Conservation (phyloP, 2,113 vertebrate genomes). For the Pangasianodon hypophthalmus region DNA sequence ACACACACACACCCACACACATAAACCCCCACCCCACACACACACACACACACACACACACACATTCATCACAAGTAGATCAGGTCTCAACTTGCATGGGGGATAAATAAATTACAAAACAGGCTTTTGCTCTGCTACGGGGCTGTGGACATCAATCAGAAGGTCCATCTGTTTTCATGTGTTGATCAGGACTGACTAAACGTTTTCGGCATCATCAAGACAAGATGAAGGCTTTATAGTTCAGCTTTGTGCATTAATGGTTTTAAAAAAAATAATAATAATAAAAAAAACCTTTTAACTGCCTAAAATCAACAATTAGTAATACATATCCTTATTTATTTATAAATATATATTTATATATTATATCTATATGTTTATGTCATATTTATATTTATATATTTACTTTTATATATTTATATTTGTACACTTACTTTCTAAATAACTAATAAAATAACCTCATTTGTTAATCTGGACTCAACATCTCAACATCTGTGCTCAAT, state of each 20-base stretch:
- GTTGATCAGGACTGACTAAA: conserved; percentile 12
- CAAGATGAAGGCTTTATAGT: not conserved
- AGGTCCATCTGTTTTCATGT: conserved; percentile 32
- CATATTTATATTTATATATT: not conserved
- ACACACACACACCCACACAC: not conserved
- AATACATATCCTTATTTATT: not conserved
- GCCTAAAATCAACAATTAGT: not conserved
- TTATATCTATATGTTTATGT: not conserved
- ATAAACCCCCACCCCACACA: conserved; percentile 30
- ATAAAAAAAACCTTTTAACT: not conserved
- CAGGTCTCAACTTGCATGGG: conserved; percentile 2
- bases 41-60: conserved; percentile 13
- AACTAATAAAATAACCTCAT: not conserved
- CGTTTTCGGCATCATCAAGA: not conserved
- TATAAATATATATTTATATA: not conserved
- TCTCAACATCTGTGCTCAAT: no score
- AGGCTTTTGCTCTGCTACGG: not conserved
- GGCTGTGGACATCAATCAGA: conserved; percentile 21
- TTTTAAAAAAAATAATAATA: not conserved
- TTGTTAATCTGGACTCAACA: no score
- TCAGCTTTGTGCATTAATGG: not conserved
- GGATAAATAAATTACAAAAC: conserved; percentile 32
- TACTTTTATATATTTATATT: not conserved
- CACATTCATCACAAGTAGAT: conserved; percentile 24
- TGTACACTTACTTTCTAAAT: not conserved